Evolutionary conservation across 2,113 vertebrate genomes (phyloP).

Genomic region (Eulemur rufifrons): DNA sequence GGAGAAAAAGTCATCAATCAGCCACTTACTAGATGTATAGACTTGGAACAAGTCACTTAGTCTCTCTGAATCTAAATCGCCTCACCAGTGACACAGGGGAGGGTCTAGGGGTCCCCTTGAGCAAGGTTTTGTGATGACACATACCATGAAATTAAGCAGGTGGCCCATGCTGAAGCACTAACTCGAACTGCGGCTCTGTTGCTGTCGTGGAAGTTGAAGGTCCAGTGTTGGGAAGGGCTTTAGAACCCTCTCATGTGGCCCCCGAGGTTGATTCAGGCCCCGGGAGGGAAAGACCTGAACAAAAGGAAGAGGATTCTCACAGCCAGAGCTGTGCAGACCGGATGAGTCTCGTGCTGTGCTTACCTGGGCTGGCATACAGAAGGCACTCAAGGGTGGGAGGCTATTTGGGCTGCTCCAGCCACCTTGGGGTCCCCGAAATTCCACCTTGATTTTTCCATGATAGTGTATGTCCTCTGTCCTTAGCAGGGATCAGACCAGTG

Average conservation of each 20-base stretch:
- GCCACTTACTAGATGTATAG: neutral
- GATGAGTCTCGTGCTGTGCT: neutral
- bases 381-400: neutral
- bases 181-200: too few relatives aligned
- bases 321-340: neutral
- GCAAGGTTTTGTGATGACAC: neutral
- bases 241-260: too few relatives aligned
- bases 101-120: too few relatives aligned
- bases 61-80: neutral
- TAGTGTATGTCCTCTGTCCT: neutral
- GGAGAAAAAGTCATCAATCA: neutral
- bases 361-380: fast-evolving
- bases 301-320: too few relatives aligned
- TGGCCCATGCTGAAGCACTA: too few relatives aligned
- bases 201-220: neutral
- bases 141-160: neutral
- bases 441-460: neutral
- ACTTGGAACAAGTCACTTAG: neutral
- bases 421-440: neutral
- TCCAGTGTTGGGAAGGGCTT: neutral
- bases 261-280: too few relatives aligned
- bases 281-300: neutral
- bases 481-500: neutral
- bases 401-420: neutral
- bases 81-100: too few relatives aligned